Base-by-base conservation (phyloP, 2,888 invertebrate species). In the Machimus atricapillus region DNA sequence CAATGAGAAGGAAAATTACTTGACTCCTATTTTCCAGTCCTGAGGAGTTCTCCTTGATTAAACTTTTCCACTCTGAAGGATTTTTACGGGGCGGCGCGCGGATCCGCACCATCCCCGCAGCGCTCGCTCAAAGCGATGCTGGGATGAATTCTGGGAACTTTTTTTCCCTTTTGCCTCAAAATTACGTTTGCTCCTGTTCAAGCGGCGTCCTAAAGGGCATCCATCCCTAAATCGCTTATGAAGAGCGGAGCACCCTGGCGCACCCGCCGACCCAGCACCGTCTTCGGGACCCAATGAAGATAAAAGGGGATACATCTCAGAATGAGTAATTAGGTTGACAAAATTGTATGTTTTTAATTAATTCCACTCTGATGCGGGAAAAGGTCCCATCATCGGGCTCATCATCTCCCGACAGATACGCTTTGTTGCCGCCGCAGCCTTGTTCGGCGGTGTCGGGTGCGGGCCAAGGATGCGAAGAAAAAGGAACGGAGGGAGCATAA, bases 1-100 rank as follows among this genome's bases (percentile, higher is more conserved):
- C 86, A 86, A 81, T 86, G 86, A 86, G 78, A 86, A 86, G 86
- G 86, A 86, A 86, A 86, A 86, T 86, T 86, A 86, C 86, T 86
- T 86, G 78, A 86, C 79, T 86, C 66, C 79, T 86, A 78, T 79
- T 86, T 86, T 79, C 78, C 56, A 79, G 79, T 66, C 27, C 77
- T 86, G 66, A 78, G 79, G 43, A 43, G 37, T 86, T 86, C 66
- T 79, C 79, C 86, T 86, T 86, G 86, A 86, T 86, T 86, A 86
- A 86, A 86, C 86, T 86, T 86, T 86, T 79, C 78, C 77, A 77
- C 86, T 86, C 86, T 78, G 58, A 14, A 86, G 86, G 40, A 46
- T 78, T 85, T 78, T 52, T 52, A 74, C 52, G 34, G 66, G 27
- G 27, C 52, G 52, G 52, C 81, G 27, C 37, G 43, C 19, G 34